phyloP scores from a whole-genome alignment of 2,888 invertebrate species.

The Synanthedon andrenaeformis region DNA sequence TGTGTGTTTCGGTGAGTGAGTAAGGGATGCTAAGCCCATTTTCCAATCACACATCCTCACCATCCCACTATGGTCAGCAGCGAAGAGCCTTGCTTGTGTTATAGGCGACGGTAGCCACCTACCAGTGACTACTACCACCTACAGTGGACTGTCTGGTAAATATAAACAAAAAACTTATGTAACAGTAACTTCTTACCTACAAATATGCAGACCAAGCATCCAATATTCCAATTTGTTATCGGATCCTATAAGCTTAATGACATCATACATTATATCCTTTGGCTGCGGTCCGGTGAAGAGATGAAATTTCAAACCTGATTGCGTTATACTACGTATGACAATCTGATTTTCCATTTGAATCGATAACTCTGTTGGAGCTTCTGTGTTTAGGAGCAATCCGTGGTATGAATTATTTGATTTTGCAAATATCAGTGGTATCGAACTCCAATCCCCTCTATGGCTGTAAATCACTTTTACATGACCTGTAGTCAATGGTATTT shows the following conservation, averaged over 20 bases:
- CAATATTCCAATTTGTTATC: constrained; percentile 42
- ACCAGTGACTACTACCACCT: too few species aligned
- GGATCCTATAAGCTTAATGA: constrained; percentile 26
- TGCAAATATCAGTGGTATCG: constrained; percentile 65
- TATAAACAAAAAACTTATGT: not conserved
- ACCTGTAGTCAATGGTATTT: constrained; percentile 42
- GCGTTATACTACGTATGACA: constrained; percentile 66
- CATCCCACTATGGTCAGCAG: too few species aligned
- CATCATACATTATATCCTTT: constrained; percentile 47
- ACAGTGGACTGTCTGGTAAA: too few species aligned
- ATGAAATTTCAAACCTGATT: constrained; percentile 43
- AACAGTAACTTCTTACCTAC: constrained; percentile 32
- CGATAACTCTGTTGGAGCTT: constrained; percentile 66
- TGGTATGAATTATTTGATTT: constrained; percentile 64
- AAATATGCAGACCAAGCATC: constrained; percentile 59
- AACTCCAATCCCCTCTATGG: constrained; percentile 45
- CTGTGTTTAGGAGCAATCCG: constrained; percentile 64
- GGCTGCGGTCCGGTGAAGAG: constrained; percentile 53
- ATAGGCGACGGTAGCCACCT: too few species aligned
- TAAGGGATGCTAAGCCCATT: too few species aligned
- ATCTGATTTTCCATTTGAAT: constrained; percentile 64
- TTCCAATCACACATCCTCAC: too few species aligned
- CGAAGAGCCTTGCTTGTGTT: too few species aligned
- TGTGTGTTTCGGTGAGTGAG: too few species aligned
- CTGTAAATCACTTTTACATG: constrained; percentile 56